A percentile compares a stretch with the other conserved stretches of the same genome.
phyloP scores from a whole-genome alignment of 2,797 vertebrate genomes.

The Peromyscus melanophrys region DNA sequence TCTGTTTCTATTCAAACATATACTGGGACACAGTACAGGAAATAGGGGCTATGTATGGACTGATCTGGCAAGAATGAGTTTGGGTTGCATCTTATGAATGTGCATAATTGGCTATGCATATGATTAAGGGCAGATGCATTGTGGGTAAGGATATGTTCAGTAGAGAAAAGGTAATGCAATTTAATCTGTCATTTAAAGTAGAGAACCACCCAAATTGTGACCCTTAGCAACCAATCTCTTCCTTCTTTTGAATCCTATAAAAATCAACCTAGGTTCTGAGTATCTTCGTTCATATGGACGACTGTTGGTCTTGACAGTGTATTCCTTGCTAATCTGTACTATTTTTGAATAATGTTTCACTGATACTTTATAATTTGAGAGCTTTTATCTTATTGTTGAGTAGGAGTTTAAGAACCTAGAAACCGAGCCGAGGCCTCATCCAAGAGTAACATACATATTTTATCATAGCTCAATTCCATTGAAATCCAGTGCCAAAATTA shows the following conservation, averaged over 20 bases:
- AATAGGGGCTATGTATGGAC: not conserved
- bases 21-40: not conserved
- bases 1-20: not conserved
- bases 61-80: not conserved
- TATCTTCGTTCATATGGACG: not conserved
- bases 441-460: not conserved
- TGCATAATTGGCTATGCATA: not conserved
- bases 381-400: not conserved
- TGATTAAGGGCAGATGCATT: not conserved
- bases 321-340: not conserved
- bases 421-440: not conserved
- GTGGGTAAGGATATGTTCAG: not conserved
- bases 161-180: not conserved
- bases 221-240: not conserved
- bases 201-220: not conserved
- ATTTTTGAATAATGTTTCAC: not conserved
- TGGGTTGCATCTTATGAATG: too few species aligned
- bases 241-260: not conserved
- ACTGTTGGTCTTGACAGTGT: not conserved
- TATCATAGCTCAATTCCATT: not conserved
- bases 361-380: not conserved
- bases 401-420: not conserved
- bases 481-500: not conserved
- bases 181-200: not conserved
- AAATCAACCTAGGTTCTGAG: not conserved